Conservation (phyloP, 2,113 vertebrate genomes). For the Aptenodytes patagonicus region DNA sequence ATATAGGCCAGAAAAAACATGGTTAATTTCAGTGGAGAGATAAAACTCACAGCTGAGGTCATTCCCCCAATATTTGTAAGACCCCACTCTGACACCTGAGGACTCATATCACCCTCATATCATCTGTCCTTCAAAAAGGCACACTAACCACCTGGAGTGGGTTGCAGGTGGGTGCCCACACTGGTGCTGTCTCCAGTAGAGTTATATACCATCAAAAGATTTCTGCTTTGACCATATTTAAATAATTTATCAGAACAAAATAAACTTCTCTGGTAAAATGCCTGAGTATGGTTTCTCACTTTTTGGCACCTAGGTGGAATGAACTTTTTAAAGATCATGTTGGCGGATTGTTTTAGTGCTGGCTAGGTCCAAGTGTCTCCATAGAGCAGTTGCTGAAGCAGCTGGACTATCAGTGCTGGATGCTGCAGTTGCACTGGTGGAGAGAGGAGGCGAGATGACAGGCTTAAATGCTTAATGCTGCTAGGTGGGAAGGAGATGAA, state of each 20-base stretch:
- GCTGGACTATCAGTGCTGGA: neutral
- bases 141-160: neutral
- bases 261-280: neutral
- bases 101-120: neutral
- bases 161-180: neutral
- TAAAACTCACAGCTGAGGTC: neutral
- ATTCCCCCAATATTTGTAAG: neutral
- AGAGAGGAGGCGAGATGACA: neutral
- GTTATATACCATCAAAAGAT: neutral
- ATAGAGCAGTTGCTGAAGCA: neutral
- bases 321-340: neutral
- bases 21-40: neutral
- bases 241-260: neutral
- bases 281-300: neutral
- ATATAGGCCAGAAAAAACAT: neutral
- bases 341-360: neutral
- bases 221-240: neutral
- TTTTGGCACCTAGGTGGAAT: neutral
- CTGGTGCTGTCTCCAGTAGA: neutral
- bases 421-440: neutral
- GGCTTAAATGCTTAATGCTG: neutral
- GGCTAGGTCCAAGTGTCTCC: neutral
- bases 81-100: neutral
- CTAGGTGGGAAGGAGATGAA: neutral
- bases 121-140: neutral